Evolutionary conservation across 1,140 invertebrate genomes (phyloP).

Genomic region (Melanaphis sacchari): DNA sequence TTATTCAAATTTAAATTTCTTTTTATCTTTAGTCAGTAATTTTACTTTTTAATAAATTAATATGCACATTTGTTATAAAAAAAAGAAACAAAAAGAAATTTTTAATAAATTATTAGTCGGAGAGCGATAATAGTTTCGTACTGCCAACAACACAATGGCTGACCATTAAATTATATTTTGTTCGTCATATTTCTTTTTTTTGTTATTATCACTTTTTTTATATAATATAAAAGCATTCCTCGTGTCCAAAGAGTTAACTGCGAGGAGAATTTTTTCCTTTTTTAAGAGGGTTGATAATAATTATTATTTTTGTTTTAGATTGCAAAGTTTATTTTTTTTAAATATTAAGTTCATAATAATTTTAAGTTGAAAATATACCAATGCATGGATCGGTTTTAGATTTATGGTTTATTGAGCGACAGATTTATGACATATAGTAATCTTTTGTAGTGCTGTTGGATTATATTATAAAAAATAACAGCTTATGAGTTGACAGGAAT

Average conservation of each 20-base stretch:
- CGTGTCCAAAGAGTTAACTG: neutral
- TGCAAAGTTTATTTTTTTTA: neutral
- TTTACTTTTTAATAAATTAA: slow-evolving; percentile 21
- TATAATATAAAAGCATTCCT: neutral
- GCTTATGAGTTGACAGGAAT: neutral
- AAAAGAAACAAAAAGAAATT: slow-evolving; percentile 25
- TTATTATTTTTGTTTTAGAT: neutral
- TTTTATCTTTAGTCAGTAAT: slow-evolving; percentile 18
- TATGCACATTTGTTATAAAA: neutral
- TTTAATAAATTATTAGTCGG: slow-evolving; percentile 28
- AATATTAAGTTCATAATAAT: neutral
- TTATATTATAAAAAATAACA: neutral
- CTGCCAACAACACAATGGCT: neutral
- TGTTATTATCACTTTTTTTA: neutral
- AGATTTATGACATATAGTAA: neutral
- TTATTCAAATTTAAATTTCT: slow-evolving; percentile 18
- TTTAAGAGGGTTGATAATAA: neutral
- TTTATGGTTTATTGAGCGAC: neutral
- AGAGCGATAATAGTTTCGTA: neutral
- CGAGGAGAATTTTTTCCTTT: neutral
- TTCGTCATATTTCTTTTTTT: neutral
- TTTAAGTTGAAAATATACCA: neutral
- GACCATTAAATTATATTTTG: neutral
- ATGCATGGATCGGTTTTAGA: neutral
- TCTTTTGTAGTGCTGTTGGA: neutral